These are phyloP conservation scores for Physella acuta DNA, from an alignment of 1,140 invertebrate species.

Conservation along the genomic window DNA sequence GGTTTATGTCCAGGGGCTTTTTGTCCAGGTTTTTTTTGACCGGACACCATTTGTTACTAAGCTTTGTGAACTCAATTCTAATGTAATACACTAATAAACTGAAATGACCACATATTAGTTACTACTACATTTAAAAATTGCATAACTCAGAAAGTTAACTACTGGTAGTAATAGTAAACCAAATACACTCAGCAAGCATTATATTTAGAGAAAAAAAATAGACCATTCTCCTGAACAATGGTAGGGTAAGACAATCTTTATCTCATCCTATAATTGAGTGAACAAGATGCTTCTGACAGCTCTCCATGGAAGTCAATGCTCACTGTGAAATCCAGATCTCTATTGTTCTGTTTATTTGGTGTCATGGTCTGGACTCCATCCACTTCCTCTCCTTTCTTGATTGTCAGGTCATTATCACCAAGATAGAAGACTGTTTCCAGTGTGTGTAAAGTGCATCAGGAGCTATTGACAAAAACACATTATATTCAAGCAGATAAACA, in stretches of 20 bases:
- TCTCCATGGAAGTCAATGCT: constrained; percentile 94
- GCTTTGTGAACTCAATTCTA: no score
- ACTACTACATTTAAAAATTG: no score
- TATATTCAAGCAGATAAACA: not conserved
- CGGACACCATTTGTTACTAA: no score
- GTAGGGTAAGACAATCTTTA: constrained; percentile 63
- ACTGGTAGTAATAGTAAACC: no score
- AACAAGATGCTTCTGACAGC: constrained; percentile 83
- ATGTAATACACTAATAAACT: no score
- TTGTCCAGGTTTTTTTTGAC: no score
- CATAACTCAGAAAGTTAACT: no score
- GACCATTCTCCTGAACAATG: not conserved
- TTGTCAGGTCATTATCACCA: constrained; percentile 92
- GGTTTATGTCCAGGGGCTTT: no score
- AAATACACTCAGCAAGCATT: no score
- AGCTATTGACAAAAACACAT: constrained; percentile 59
- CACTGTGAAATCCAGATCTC: constrained; percentile 95
- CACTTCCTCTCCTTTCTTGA: constrained; percentile 91
- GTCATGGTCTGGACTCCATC: constrained; percentile 88
- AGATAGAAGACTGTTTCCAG: constrained; percentile 99
- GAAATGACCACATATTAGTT: no score
- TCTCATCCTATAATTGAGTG: constrained; percentile 95
- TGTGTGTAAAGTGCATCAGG: constrained; percentile 97
- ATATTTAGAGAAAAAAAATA: not conserved
- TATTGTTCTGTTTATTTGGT: constrained; percentile 92